Conservation (phyloP, 1,140 invertebrate genomes). For the Solen grandis region DNA sequence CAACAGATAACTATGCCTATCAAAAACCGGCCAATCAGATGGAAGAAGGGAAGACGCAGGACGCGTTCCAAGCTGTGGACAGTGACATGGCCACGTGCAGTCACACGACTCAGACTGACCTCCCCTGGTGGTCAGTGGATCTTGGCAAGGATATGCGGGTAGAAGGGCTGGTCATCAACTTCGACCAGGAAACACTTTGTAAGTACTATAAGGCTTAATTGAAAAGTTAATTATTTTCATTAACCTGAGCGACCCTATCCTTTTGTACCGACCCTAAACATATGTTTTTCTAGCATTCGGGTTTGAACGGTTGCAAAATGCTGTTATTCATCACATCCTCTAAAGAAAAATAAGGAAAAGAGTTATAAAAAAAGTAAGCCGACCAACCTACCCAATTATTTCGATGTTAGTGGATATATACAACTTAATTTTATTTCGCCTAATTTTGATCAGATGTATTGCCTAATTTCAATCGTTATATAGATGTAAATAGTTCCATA, state of each 20-base stretch:
- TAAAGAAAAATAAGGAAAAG: too few species aligned
- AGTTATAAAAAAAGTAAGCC: too few species aligned
- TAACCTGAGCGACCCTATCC: not conserved
- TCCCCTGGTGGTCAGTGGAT: conserved; percentile 38
- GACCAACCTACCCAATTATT: too few species aligned
- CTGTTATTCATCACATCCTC: too few species aligned
- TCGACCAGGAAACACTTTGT: not conserved
- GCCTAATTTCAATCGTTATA: too few species aligned
- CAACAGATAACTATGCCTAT: conserved; percentile 28
- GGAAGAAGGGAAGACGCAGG: conserved; percentile 5
- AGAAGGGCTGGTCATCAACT: not conserved
- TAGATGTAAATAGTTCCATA: too few species aligned
- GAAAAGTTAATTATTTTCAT: not conserved
- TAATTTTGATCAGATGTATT: too few species aligned
- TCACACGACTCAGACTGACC: not conserved
- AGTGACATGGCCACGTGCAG: conserved; percentile 3
- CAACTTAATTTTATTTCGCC: too few species aligned
- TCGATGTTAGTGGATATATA: too few species aligned
- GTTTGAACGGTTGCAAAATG: not conserved
- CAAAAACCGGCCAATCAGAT: conserved; percentile 13
- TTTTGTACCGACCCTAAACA: not conserved
- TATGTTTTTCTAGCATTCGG: not conserved
- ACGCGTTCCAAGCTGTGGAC: conserved; percentile 10
- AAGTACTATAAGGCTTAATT: not conserved
- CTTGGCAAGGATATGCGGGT: not conserved